These are phyloP conservation scores for Leptestheria dahalacensis DNA, from an alignment of 1,140 invertebrate species.

Conservation along the genomic window DNA sequence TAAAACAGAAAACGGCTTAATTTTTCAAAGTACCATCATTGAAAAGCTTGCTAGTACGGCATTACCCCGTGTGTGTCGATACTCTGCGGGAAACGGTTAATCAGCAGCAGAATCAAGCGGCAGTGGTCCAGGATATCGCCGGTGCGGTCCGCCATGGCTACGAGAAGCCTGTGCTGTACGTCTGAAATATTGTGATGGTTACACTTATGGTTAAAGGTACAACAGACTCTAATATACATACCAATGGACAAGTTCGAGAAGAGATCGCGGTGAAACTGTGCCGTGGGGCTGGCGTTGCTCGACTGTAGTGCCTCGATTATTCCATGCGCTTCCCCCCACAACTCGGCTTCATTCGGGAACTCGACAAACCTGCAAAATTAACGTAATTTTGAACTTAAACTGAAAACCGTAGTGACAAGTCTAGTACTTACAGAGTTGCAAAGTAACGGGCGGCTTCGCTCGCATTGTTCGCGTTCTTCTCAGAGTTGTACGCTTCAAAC, in stretches of 20 bases:
- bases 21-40: neutral
- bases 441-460: conserved; percentile 71
- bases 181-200: no score
- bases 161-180: conserved; percentile 54
- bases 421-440: conserved; percentile 39
- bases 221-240: no score
- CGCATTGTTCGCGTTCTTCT: conserved; percentile 58
- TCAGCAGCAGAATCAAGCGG: conserved; percentile 53
- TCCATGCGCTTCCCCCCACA: conserved; percentile 64
- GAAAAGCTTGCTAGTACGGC: conserved; percentile 9
- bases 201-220: no score
- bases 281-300: conserved; percentile 35
- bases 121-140: conserved; percentile 78
- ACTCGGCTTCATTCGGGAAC: conserved; percentile 41
- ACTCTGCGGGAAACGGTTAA: conserved; percentile 66
- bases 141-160: conserved; percentile 66
- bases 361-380: conserved; percentile 35
- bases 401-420: neutral
- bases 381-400: neutral
- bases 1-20: neutral
- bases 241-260: conserved; percentile 21
- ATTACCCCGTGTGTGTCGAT: conserved; percentile 53
- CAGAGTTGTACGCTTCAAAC: conserved; percentile 66
- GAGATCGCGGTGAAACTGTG: conserved; percentile 36
- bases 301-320: conserved; percentile 55